Conservation (phyloP, 2,113 vertebrate species). For the Phodopus roborovskii region DNA sequence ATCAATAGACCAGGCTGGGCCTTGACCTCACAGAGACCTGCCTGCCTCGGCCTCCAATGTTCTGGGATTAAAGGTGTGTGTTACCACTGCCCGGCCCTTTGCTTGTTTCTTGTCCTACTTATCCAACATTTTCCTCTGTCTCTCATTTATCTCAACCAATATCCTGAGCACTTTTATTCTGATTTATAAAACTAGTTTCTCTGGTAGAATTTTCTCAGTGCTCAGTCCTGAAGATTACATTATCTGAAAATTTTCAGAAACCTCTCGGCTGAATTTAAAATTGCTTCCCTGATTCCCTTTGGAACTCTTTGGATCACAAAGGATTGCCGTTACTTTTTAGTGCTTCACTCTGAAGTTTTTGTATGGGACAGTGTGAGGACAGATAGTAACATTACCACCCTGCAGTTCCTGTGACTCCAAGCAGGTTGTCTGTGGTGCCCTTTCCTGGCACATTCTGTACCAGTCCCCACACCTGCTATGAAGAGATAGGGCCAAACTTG, state of each 20-base stretch:
- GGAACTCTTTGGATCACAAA: neutral
- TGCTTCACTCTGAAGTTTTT: neutral
- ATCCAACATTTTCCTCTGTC: neutral
- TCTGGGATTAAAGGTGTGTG: neutral
- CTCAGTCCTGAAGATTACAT: neutral
- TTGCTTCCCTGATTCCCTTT: neutral
- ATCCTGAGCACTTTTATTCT: neutral
- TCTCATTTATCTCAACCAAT: neutral
- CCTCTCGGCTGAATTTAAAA: neutral
- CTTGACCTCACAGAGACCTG: neutral
- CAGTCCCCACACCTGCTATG: neutral
- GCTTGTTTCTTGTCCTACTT: neutral
- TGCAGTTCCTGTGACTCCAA: neutral
- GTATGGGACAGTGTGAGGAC: neutral
- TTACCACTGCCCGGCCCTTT: neutral
- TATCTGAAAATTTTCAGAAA: neutral
- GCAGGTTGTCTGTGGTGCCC: neutral
- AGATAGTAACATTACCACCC: rapidly evolving
- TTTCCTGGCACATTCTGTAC: neutral
- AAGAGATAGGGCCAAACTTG: neutral
- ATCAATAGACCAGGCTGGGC: neutral
- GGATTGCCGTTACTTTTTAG: neutral
- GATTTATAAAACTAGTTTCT: neutral
- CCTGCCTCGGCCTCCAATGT: neutral
- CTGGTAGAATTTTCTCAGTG: neutral